Evolutionary conservation across 2,113 vertebrate genomes (phyloP), one percentile per base, ranked within the genome.

Genomic region (Callopanchax toddi): DNA sequence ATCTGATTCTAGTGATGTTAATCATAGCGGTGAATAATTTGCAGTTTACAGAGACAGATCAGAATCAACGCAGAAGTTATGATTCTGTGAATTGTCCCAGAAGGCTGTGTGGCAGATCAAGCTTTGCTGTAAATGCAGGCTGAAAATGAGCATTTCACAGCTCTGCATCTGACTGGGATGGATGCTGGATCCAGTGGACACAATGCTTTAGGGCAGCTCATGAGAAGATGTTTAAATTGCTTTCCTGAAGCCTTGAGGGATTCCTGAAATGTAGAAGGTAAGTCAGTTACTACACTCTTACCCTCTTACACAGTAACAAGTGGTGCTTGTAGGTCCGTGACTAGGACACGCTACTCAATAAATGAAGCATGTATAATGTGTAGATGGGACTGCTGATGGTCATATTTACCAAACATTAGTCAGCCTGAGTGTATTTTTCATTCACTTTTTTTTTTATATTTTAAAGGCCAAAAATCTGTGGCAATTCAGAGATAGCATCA

Each of bases 361-460:
- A 73, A 67, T 75, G 48, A 76, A 55, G 59, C 56, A 71, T 53
- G 76, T 63, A 26, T 72, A 61, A 76, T 61, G 62, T 79, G 65
- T 73, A 79, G 54, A 77, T 79, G 68, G 65, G 72, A 77, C 71
- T 82, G 72, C 66, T 40, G 86, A 91, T 90, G 88, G 85, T 86
- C 86, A 90, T 84, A 89, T 89, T 91, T 90, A 83, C 84, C 86
- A 89, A 86, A 87, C 79, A 88, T 68, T 82, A 67, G 76, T 87
- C 82, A 85, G 73, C 56, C 60, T 83, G 67, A 90, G 74, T 65
- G 52, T 65, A 43, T 78, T 82, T 83, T 76, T 57, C 60, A 82
- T 66, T 86, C 32, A 77, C 0, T n/a, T 76, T 53, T 25, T 8
- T 26, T 37, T 37, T 32, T 32, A 5, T 32, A 5, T 32, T 32